Evolutionary conservation across 1,140 invertebrate species (phyloP).

Genomic region (Brachionus paranguensis): DNA sequence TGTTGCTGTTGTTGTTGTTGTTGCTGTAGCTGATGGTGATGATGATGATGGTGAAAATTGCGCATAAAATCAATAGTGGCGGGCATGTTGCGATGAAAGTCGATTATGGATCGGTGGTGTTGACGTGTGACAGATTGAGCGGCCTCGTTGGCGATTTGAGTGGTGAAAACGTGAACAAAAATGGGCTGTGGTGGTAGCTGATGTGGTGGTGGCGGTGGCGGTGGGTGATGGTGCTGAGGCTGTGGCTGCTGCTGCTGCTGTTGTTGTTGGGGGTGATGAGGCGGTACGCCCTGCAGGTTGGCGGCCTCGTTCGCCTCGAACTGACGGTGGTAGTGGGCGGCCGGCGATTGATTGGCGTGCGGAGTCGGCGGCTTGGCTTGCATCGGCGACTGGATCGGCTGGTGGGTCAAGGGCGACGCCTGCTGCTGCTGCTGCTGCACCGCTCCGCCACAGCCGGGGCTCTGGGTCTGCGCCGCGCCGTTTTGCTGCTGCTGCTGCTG

Average conservation of each 20-base stretch:
- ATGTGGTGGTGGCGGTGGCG: neutral
- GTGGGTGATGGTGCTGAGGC: neutral
- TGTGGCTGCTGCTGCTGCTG: slow-evolving; percentile 65
- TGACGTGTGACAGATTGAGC: slow-evolving; percentile 82
- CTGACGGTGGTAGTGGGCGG: neutral
- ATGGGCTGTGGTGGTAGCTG: slow-evolving; percentile 65
- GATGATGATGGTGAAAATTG: slow-evolving; percentile 57
- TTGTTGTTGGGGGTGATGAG: neutral
- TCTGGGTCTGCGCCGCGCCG: neutral
- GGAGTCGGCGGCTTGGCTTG: neutral
- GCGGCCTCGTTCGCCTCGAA: neutral
- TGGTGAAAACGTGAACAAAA: slow-evolving; percentile 88
- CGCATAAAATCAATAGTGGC: slow-evolving; percentile 88
- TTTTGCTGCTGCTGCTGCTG: slow-evolving; percentile 6
- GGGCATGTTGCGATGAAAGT: slow-evolving; percentile 87
- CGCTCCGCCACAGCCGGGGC: neutral
- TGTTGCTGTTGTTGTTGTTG: too few relatives aligned
- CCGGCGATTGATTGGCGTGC: neutral
- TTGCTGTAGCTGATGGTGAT: too few relatives aligned
- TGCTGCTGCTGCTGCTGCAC: neutral
- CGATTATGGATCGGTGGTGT: slow-evolving; percentile 82
- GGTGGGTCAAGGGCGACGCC: neutral
- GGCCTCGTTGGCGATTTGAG: slow-evolving; percentile 82
- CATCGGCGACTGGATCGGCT: neutral
- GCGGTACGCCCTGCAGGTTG: neutral